Percentiles rank a stretch among this genome's conserved stretches.
Evolutionary conservation across 2,113 vertebrate species (phyloP).

Genomic region (Eidolon helvum): DNA sequence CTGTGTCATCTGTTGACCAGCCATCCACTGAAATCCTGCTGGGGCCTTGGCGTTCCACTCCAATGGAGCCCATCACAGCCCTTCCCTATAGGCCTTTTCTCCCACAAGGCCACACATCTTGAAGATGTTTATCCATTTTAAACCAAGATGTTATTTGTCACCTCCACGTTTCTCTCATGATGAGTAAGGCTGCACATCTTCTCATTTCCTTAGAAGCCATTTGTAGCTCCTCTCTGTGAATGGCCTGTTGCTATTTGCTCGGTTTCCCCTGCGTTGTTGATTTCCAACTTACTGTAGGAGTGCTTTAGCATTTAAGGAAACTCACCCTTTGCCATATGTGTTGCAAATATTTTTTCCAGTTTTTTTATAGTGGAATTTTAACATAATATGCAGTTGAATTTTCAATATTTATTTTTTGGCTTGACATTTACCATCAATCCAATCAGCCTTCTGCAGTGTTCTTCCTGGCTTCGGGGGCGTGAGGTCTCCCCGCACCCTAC

Average conservation of each 20-base stretch:
- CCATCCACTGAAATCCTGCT: rapidly evolving
- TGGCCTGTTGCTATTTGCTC: slow-evolving; percentile 15
- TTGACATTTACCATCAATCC: slow-evolving; percentile 68
- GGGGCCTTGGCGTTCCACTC: not conserved
- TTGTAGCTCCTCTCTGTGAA: not conserved
- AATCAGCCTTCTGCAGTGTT: not conserved
- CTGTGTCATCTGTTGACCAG: not conserved
- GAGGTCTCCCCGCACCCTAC: not conserved
- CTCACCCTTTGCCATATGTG: slow-evolving; percentile 59
- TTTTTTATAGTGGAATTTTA: slow-evolving; percentile 58
- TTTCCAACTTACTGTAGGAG: not conserved
- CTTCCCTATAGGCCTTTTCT: not conserved
- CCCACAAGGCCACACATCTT: not conserved
- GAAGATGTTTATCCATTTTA: not conserved
- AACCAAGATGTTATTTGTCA: not conserved
- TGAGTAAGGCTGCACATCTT: not conserved
- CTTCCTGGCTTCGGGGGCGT: not conserved
- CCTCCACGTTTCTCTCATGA: not conserved
- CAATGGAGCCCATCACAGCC: rapidly evolving
- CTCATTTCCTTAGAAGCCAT: not conserved
- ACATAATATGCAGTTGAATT: slow-evolving; percentile 54
- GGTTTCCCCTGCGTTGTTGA: not conserved
- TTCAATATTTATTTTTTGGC: slow-evolving; percentile 71
- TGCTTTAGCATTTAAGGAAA: slow-evolving; percentile 55
- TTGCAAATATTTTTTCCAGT: slow-evolving; percentile 68